phyloP scores from a whole-genome alignment of 2,113 vertebrate genomes.

The Lanius ludovicianus region DNA sequence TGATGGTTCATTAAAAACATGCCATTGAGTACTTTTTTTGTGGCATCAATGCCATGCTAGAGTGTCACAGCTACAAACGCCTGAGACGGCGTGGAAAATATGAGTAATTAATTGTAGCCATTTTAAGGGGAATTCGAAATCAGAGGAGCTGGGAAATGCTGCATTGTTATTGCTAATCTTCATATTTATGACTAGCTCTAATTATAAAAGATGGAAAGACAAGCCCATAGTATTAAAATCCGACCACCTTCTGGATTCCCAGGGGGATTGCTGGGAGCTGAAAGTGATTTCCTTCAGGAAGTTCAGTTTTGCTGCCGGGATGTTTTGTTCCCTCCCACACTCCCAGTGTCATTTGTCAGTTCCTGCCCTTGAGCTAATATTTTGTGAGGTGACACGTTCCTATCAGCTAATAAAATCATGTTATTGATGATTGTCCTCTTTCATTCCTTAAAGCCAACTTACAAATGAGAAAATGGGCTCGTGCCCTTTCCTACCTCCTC shows the following conservation, averaged over 20 bases:
- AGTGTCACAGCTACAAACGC: neutral
- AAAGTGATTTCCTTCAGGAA: slow-evolving; percentile 57
- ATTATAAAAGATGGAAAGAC: slow-evolving; percentile 45
- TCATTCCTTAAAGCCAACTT: neutral
- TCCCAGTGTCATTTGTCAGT: slow-evolving; percentile 26
- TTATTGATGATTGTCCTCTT: slow-evolving; percentile 38
- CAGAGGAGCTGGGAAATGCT: slow-evolving; percentile 23
- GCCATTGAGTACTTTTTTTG: neutral
- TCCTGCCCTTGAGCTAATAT: slow-evolving; percentile 50
- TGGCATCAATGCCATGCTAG: neutral
- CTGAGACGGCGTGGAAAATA: slow-evolving; percentile 22
- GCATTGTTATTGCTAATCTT: slow-evolving; percentile 60
- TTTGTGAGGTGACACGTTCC: slow-evolving; percentile 18
- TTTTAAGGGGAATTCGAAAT: slow-evolving; percentile 16
- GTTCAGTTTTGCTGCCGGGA: slow-evolving; percentile 16
- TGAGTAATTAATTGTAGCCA: slow-evolving; percentile 64
- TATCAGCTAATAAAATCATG: slow-evolving; percentile 37
- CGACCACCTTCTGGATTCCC: neutral
- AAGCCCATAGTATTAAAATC: slow-evolving; percentile 33
- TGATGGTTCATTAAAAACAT: neutral
- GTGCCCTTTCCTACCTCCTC: neutral
- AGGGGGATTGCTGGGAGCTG: neutral
- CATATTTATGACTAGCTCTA: slow-evolving; percentile 56
- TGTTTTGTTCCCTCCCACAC: slow-evolving; percentile 51
- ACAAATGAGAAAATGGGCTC: neutral